Conservation (phyloP, 1,140 invertebrate genomes). For the Venturia canescens region DNA sequence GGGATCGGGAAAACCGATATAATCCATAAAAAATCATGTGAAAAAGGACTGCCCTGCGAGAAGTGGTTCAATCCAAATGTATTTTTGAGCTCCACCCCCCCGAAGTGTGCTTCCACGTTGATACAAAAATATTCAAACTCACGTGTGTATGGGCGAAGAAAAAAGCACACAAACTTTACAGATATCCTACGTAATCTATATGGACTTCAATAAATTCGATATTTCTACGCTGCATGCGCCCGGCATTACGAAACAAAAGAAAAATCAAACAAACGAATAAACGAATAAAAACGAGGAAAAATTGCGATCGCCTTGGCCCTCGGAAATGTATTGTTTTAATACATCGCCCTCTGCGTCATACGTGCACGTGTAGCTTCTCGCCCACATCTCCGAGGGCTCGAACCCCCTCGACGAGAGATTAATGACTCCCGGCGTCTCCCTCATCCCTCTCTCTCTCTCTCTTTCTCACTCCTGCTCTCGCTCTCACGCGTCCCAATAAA, state of each 20-base stretch:
- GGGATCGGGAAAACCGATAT: too few species aligned
- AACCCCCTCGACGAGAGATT: conserved; percentile 39
- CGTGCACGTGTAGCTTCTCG: neutral
- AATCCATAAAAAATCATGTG: too few species aligned
- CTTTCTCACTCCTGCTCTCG: neutral
- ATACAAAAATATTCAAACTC: neutral
- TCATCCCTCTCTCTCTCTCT: conserved; percentile 11
- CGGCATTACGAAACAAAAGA: too few species aligned
- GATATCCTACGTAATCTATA: neutral
- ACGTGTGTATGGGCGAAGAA: too few species aligned
- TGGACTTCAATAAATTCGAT: too few species aligned
- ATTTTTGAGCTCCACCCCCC: too few species aligned
- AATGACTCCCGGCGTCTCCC: neutral
- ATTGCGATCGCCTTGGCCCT: conserved; percentile 30
- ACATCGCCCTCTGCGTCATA: neutral
- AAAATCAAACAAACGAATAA: neutral
- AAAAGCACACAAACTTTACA: neutral
- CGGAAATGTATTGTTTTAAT: conserved; percentile 33
- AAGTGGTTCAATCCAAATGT: too few species aligned
- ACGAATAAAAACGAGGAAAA: neutral
- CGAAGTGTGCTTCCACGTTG: too few species aligned
- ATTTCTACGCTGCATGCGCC: too few species aligned
- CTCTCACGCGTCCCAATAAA: neutral
- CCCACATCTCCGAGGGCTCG: neutral
- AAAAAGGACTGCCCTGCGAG: too few species aligned